phyloP scores from a whole-genome alignment of 2,888 invertebrate species.

The Smittia aterrima region DNA sequence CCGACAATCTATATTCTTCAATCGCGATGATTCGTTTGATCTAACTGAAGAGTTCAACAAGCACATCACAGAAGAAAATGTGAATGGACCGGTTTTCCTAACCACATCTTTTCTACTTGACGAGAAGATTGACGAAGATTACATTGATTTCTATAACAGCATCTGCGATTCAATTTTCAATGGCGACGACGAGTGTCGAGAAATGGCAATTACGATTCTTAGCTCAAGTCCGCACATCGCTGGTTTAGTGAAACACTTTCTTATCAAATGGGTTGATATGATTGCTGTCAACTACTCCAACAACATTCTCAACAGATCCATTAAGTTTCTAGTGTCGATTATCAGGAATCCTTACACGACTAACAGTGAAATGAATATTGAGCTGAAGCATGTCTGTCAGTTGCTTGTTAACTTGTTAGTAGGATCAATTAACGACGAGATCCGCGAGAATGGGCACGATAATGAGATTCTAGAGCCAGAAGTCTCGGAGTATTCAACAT shows the following conservation, averaged over 20 bases:
- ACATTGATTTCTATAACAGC: conserved; percentile 25
- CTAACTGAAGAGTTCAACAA: conserved; percentile 43
- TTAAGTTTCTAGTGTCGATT: conserved; percentile 50
- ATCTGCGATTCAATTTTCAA: conserved; percentile 49
- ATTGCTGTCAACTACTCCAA: conserved; percentile 51
- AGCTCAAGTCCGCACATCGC: conserved; percentile 50
- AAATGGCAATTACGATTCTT: conserved; percentile 47
- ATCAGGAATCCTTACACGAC: conserved; percentile 49
- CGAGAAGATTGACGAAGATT: conserved; percentile 35
- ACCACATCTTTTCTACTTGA: conserved; percentile 18
- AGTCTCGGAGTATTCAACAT: conserved; percentile 28
- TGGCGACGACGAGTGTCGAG: conserved; percentile 47
- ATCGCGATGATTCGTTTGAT: conserved; percentile 50
- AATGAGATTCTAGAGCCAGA: conserved; percentile 24
- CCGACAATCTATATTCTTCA: conserved; percentile 26
- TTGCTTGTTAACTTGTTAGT: conserved; percentile 51
- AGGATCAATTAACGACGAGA: conserved; percentile 48
- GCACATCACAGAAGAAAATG: conserved; percentile 37
- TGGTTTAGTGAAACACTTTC: conserved; percentile 49
- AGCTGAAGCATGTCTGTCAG: conserved; percentile 48
- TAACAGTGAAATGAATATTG: conserved; percentile 47
- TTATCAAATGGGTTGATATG: conserved; percentile 50
- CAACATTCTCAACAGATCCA: conserved; percentile 49
- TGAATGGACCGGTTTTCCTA: conserved; percentile 29
- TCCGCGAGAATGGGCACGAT: conserved; percentile 29